Conservation (phyloP, 2,113 vertebrate genomes). For the Fukomys damarensis region DNA sequence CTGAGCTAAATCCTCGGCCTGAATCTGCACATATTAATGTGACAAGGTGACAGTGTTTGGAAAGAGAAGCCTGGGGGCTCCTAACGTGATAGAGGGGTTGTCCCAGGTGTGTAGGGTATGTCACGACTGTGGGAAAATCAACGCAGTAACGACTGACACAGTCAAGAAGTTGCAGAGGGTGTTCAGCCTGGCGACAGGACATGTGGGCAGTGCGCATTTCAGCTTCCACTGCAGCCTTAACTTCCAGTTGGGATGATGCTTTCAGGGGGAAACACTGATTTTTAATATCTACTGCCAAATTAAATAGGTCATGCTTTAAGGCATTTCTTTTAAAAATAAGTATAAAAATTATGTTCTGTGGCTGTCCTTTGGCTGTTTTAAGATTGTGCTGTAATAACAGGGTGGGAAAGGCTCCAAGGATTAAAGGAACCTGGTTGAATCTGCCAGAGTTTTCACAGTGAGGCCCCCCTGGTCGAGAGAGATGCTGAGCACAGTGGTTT, state of each 20-base stretch:
- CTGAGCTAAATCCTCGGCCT: too few relatives aligned
- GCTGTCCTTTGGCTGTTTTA: neutral
- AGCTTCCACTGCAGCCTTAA: neutral
- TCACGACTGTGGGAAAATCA: neutral
- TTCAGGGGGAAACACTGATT: neutral
- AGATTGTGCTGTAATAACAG: slow-evolving; percentile 1
- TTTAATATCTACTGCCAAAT: neutral
- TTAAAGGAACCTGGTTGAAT: slow-evolving; percentile 6
- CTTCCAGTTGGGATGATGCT: neutral
- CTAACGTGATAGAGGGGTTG: neutral
- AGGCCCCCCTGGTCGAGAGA: neutral
- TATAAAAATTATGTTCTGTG: neutral
- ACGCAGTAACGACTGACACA: neutral
- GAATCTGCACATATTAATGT: neutral
- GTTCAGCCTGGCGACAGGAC: neutral
- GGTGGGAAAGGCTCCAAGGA: neutral
- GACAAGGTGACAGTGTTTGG: neutral
- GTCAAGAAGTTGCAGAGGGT: neutral
- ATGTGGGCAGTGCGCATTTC: neutral
- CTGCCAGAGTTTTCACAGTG: slow-evolving; percentile 25
- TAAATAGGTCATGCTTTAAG: slow-evolving; percentile 14
- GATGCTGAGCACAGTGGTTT: neutral
- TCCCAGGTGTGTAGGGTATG: neutral
- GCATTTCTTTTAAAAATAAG: slow-evolving; percentile 43
- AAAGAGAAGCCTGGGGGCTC: neutral